phyloP scores from a whole-genome alignment of 2,113 vertebrate genomes.

The Ochotona curzoniae region DNA sequence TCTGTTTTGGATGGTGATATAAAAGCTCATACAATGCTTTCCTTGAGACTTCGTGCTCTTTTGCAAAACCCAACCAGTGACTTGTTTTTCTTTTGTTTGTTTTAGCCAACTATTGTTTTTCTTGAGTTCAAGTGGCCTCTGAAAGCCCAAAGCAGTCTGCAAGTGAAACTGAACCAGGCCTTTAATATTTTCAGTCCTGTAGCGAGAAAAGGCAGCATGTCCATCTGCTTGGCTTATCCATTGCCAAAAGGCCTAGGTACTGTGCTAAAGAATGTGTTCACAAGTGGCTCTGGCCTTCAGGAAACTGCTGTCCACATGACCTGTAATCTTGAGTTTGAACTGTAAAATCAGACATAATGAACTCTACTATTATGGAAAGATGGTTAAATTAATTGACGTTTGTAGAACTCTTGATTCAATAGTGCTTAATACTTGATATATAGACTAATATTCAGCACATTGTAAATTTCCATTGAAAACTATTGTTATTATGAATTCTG shows the following conservation, averaged over 20 bases:
- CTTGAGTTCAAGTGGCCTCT: constrained; percentile 18
- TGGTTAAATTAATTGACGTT: constrained; percentile 47
- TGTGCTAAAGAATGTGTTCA: constrained; percentile 23
- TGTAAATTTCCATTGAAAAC: constrained; percentile 1
- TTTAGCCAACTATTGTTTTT: constrained; percentile 39
- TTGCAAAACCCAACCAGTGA: constrained; percentile 16
- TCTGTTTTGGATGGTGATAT: constrained; percentile 42
- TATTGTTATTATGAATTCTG: constrained; percentile 44
- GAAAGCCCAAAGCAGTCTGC: constrained; percentile 36
- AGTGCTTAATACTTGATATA: constrained; percentile 26
- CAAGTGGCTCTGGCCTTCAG: constrained; percentile 1
- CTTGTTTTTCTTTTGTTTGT: constrained; percentile 45
- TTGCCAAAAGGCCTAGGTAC: constrained; percentile 20
- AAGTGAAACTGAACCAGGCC: constrained; percentile 49
- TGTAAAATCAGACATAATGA: constrained; percentile 43
- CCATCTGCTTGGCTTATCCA: constrained; percentile 13
- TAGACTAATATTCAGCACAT: constrained; percentile 11
- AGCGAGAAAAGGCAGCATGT: constrained; percentile 12
- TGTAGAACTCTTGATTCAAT: constrained; percentile 17
- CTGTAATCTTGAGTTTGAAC: constrained; percentile 31
- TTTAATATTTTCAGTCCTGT: constrained; percentile 52
- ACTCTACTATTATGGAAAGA: constrained; percentile 29
- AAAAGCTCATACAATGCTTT: constrained; percentile 21
- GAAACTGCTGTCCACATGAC: constrained; percentile 19
- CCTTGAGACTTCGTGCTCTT: constrained; percentile 25